A percentile compares a stretch with the other conserved stretches of the same genome.
Conservation (phyloP, 2,888 invertebrate species). For the Dugesia japonica region DNA sequence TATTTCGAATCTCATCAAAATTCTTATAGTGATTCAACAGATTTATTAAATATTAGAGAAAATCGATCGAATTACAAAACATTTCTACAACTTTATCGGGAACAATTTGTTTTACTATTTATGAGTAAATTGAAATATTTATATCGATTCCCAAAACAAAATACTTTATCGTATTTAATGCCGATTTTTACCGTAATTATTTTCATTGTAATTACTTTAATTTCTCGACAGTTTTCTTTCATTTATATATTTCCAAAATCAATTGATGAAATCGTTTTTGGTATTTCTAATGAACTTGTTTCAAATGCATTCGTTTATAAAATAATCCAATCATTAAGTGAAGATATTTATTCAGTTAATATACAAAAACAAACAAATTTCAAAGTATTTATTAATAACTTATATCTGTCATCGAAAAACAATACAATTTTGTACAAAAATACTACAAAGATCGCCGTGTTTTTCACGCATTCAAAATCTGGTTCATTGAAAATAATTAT, state of each 20-base stretch:
- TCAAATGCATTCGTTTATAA: neutral
- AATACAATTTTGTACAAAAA: neutral
- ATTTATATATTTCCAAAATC: neutral
- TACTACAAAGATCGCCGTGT: neutral
- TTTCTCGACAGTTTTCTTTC: neutral
- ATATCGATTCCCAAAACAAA: neutral
- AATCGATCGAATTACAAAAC: neutral
- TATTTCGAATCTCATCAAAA: neutral
- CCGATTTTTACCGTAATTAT: neutral
- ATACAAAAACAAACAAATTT: neutral
- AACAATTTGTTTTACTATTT: neutral
- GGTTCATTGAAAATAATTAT: neutral
- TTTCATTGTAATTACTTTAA: neutral
- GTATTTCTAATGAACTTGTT: neutral
- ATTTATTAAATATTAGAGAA: neutral
- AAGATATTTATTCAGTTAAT: neutral
- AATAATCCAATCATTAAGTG: neutral
- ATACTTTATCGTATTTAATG: neutral
- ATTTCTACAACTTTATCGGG: neutral
- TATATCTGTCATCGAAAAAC: neutral
- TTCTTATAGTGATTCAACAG: no score
- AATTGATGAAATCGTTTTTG: conserved; percentile 14
- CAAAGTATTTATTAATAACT: neutral
- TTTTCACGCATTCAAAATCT: neutral
- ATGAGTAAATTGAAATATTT: neutral